Evolutionary conservation across 1,140 invertebrate species (phyloP).

Genomic region (Dinothrombium tinctorium): DNA sequence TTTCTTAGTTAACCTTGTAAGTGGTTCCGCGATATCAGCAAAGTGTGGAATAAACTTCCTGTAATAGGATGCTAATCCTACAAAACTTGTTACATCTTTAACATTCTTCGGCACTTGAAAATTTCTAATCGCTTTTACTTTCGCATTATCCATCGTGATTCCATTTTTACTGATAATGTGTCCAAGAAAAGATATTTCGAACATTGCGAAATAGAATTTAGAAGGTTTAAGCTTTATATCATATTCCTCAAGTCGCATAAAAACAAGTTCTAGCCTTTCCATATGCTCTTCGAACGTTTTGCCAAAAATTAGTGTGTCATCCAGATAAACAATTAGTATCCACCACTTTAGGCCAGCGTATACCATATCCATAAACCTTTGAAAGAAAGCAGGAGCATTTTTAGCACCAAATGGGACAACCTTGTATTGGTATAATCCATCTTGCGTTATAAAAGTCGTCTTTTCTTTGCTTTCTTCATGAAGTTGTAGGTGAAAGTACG

Average conservation of each 20-base stretch:
- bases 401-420: slow-evolving; percentile 14
- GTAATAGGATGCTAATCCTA: slow-evolving; percentile 25
- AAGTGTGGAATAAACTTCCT: slow-evolving; percentile 22
- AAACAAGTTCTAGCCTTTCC: slow-evolving; percentile 1
- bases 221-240: slow-evolving; percentile 13
- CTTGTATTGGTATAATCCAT: slow-evolving; percentile 9
- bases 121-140: slow-evolving; percentile 19
- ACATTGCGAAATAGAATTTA: slow-evolving; percentile 12
- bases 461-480: neutral
- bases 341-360: neutral
- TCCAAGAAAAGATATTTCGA: slow-evolving; percentile 13
- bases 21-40: slow-evolving; percentile 17
- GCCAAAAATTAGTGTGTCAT: slow-evolving; percentile 11
- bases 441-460: slow-evolving; percentile 8
- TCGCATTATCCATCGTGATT: slow-evolving; percentile 20
- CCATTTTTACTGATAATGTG: slow-evolving; percentile 18
- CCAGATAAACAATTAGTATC: neutral
- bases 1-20: slow-evolving; percentile 10
- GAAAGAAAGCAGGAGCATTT: slow-evolving; percentile 14
- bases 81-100: slow-evolving; percentile 22
- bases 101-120: slow-evolving; percentile 18
- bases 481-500: slow-evolving; percentile 7
- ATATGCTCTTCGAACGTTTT: slow-evolving; percentile 11
- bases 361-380: slow-evolving; percentile 13
- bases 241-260: slow-evolving; percentile 3